Evolutionary conservation across 2,113 vertebrate species (phyloP).

Genomic region (Corythoichthys haematopterus): DNA sequence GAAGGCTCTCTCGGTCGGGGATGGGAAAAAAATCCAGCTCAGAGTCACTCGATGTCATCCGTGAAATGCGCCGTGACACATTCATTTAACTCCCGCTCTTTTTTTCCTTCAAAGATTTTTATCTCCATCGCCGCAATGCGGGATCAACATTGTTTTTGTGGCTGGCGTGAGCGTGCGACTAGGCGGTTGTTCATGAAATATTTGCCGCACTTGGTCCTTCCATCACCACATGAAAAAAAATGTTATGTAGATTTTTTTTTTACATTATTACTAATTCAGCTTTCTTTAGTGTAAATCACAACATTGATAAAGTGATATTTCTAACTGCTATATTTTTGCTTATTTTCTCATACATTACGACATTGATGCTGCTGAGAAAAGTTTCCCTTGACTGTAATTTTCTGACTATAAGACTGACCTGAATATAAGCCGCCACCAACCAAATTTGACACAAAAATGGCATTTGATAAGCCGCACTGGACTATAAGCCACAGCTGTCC

Average conservation of each 20-base stretch:
- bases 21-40: not conserved
- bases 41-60: conserved; percentile 26
- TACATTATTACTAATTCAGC: not conserved
- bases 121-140: conserved; percentile 13
- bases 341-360: too few relatives aligned
- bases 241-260: conserved; percentile 24
- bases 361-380: too few relatives aligned
- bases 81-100: conserved; percentile 30
- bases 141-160: conserved; percentile 9
- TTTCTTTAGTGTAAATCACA: too few relatives aligned
- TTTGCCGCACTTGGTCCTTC: conserved; percentile 3
- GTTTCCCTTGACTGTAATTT: too few relatives aligned
- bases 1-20: not conserved
- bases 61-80: conserved; percentile 43
- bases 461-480: too few relatives aligned
- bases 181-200: conserved; percentile 32
- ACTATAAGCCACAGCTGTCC: too few relatives aligned
- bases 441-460: too few relatives aligned
- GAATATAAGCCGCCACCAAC: too few relatives aligned
- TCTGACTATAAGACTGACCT: too few relatives aligned
- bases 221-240: conserved; percentile 13
- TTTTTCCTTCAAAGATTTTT: conserved; percentile 15
- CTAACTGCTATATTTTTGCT: too few relatives aligned
- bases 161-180: conserved; percentile 4
- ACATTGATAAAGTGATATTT: too few relatives aligned